Base-by-base conservation (phyloP, 2,888 invertebrate species). In the Drymonia ruficornis region DNA sequence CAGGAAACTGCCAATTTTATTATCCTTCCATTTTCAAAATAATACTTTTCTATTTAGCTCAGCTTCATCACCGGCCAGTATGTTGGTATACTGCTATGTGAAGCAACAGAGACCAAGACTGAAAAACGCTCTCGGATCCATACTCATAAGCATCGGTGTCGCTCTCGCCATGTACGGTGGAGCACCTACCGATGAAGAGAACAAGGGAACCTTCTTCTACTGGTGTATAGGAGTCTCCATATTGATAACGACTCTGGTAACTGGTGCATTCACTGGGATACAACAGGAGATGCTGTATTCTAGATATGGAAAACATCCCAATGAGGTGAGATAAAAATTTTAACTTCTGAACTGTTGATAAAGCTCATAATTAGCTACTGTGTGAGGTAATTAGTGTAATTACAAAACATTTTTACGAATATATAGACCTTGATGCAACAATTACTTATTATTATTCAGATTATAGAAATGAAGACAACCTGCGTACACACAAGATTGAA, bases 61-160 rank as follows among this genome's bases (percentile, higher is more conserved):
- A 36, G 91, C 91, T 19, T 89, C 91, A 6, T 88, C 90, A 0
- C 90, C 91, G 23, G 88, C 88, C 29, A 91, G 91, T 59, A 89
- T 91, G 89, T 54, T 91, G 34, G 88, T 91, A 0, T 86, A 87
- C 19, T 91, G 91, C 72, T 81, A 72, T 60, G 75, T 80, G 2
- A 88, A 89, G 56, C 82, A 81, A 58, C 81, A 82, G 63, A 62
- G 62, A 34, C 91, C 91, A 40, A 86, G 82, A 69, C 29, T 75
- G 0, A 81, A 80, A 52, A 87, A 84, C 49, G 82, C 84, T 1
- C 63, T 87, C 38, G 91, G 92, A 8, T 91, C 92, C 1, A 40
- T 90, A 7, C 77, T 92, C 0, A 91, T 92, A 38, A 86, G 81
- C 40, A 53, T 82, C 16, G 92, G 92, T 0, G 89, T 92, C 0